phyloP scores from a whole-genome alignment of 2,113 vertebrate species.

The Peucedramus taeniatus region DNA sequence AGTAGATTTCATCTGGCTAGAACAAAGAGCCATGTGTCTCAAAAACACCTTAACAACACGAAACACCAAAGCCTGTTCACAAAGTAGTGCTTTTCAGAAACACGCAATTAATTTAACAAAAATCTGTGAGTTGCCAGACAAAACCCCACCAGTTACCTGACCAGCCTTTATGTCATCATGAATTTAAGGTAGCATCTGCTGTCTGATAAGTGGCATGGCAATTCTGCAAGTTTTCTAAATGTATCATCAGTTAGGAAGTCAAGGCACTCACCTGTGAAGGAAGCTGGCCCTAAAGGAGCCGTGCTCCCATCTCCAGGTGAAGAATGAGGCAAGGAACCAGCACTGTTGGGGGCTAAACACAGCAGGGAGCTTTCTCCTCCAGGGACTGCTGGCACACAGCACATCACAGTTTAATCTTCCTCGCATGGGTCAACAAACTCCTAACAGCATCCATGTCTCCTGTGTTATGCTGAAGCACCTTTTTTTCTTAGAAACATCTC shows the following conservation, averaged over 20 bases:
- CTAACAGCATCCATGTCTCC: background rate
- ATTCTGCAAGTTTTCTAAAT: background rate
- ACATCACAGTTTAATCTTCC: background rate
- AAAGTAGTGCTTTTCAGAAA: background rate
- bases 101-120: background rate
- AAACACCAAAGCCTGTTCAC: background rate
- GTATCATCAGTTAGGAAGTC: background rate
- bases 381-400: background rate
- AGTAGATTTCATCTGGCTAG: background rate
- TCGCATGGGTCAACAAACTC: background rate
- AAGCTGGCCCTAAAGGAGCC: background rate
- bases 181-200: background rate
- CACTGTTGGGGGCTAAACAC: too few relatives aligned
- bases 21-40: background rate
- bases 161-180: background rate
- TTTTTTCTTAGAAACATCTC: background rate
- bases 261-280: background rate
- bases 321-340: background rate
- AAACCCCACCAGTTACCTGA: background rate
- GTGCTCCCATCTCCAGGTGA: background rate
- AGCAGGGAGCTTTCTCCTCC: background rate
- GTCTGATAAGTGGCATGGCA: fast-evolving
- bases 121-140: background rate
- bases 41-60: background rate
- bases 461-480: background rate